Evolutionary conservation across 2,797 vertebrate species (phyloP).

Genomic region (Clarias laeviceps): DNA sequence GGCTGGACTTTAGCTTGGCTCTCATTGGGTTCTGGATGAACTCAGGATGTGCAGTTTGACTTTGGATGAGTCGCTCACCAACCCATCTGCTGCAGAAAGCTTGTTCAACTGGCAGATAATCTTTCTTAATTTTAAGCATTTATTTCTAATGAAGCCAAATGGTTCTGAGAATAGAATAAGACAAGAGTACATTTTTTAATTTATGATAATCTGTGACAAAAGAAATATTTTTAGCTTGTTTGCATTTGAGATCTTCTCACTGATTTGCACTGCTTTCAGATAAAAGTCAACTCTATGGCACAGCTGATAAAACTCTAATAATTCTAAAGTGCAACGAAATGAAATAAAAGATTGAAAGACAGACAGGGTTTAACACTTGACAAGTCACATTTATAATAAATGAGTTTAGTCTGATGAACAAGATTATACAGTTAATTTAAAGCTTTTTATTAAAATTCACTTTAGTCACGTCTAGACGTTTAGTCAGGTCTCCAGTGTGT

Average conservation of each 20-base stretch:
- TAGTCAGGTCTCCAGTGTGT: no score
- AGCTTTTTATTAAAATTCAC: no score
- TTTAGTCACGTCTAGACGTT: no score
- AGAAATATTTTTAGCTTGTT: not conserved
- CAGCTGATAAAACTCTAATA: not conserved
- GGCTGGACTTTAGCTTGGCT: not conserved
- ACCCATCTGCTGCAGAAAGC: not conserved
- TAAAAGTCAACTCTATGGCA: not conserved
- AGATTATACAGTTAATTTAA: not conserved
- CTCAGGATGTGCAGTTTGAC: slow-evolving; percentile 7
- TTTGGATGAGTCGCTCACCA: not conserved
- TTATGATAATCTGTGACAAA: not conserved
- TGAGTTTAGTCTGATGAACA: no score
- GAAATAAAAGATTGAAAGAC: not conserved
- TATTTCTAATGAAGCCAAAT: not conserved
- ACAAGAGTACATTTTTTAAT: not conserved
- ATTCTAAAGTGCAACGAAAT: not conserved
- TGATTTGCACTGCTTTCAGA: not conserved
- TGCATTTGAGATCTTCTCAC: not conserved
- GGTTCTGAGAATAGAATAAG: not conserved
- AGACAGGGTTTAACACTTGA: not conserved
- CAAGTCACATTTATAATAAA: not conserved
- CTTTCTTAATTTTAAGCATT: not conserved
- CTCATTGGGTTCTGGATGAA: slow-evolving; percentile 14
- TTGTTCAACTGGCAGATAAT: not conserved